Base-by-base conservation (phyloP, 2,888 invertebrate genomes). In the Alcis repandata region DNA sequence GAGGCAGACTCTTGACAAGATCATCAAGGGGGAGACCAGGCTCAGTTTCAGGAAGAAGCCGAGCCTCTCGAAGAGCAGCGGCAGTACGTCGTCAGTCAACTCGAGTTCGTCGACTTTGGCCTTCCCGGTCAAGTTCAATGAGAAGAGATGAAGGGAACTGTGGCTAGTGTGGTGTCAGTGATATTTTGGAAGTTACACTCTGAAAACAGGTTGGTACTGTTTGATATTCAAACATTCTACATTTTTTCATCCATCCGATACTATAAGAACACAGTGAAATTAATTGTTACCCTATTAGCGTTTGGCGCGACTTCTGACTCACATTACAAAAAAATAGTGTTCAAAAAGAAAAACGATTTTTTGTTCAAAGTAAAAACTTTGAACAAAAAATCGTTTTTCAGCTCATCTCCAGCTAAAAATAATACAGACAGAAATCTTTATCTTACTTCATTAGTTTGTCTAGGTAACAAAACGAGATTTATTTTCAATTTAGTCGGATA, bases 1-100 rank as follows among this genome's bases (percentile, higher is more conserved):
- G 81, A 93, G 95, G 75, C 95, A 95, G 80, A 94, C 95, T 78
- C 88, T 96, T 77, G 96, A 96, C 82, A 94, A 94, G 66, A 88
- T 96, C 67, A 89, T 95, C 71, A 77, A 72, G 56, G 94, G 94
- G n/a, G 94, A 94, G 51, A 82, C 89, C 11, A 83, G 87, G 51
- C 75, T 89, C 1, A 90, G 88, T 74, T 91, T 92, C 73, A 84
- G 83, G 52, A 88, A 83, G 80, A 92, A 91, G 75, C 83, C 84
- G 17, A 76, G 75, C 17, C 69, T 87, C 38, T 77, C 85, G 8
- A 84, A 83, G 64, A 83, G 80, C 65, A 80, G 81, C n/a, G 81
- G 83, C 13, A 84, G 87, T 69, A 85, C 85, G 4, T 85, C 91
- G 0, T 89, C 90, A 0, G 84, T 90, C 63, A 83, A 84, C 11